phyloP scores from a whole-genome alignment of 64 coral and sea anemone genomes.

The Dendrophyllia cribrosa region DNA sequence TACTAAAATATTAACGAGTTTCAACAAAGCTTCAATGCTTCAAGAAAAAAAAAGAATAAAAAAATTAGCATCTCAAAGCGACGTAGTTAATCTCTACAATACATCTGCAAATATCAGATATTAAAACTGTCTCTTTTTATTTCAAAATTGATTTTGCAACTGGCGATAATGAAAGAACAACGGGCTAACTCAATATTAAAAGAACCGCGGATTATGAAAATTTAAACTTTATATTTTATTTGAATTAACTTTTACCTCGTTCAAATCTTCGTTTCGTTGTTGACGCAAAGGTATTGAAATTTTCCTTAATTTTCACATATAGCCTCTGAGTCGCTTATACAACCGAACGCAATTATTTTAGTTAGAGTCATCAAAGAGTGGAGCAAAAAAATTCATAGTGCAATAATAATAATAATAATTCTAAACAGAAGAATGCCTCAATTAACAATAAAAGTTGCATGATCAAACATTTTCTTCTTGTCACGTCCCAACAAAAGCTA shows the following conservation, averaged over 20 bases:
- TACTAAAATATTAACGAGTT: conserved; percentile 26
- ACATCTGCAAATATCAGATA: conserved; percentile 44
- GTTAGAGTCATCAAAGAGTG: neutral
- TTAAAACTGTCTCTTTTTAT: conserved; percentile 23
- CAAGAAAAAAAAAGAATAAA: neutral
- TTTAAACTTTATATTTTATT: neutral
- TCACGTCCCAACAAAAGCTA: neutral
- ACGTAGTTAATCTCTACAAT: neutral
- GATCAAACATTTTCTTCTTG: neutral
- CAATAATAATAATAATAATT: neutral
- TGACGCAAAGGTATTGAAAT: neutral
- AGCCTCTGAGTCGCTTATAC: neutral
- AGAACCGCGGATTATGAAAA: conserved; percentile 10
- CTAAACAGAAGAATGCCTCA: neutral
- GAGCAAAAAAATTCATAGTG: neutral
- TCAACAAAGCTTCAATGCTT: neutral
- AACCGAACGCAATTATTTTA: too few species aligned
- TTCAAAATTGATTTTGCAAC: conserved; percentile 24
- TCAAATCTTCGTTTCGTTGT: neutral
- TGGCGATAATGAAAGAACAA: conserved; percentile 12
- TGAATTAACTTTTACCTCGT: conserved; percentile 27
- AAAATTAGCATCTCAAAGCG: conserved; percentile 16
- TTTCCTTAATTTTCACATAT: neutral
- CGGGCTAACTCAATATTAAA: neutral
- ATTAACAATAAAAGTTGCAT: neutral